Conservation (phyloP, 1,140 invertebrate genomes). For the Saccostrea echinata region DNA sequence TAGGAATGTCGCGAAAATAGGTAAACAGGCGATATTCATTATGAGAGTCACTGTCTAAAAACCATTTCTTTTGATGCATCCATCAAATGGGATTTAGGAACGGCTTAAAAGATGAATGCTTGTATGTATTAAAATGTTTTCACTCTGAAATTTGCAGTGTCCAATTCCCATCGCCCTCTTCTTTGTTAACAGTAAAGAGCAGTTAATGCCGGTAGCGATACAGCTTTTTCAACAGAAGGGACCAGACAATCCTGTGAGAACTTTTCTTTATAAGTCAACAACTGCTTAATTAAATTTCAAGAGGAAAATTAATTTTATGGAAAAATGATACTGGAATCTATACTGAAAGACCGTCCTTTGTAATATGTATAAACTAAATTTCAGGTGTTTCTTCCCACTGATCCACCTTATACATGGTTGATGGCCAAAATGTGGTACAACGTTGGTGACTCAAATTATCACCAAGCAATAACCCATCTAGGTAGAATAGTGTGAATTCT, state of each 20-base stretch:
- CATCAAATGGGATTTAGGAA: no score
- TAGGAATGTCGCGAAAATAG: no score
- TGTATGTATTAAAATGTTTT: no score
- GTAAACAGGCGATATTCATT: no score
- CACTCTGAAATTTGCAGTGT: neutral
- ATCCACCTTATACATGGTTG: constrained; percentile 80
- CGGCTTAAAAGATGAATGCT: no score
- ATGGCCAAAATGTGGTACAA: constrained; percentile 82
- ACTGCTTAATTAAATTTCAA: neutral
- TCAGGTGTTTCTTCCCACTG: constrained; percentile 80
- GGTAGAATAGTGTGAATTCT: no score
- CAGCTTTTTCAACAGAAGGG: constrained; percentile 77
- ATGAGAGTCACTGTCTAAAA: no score
- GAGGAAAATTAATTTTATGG: no score
- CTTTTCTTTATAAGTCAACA: neutral
- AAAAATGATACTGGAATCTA: neutral
- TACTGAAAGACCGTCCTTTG: neutral
- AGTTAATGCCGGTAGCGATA: constrained; percentile 79
- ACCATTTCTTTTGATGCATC: no score
- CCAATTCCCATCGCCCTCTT: constrained; percentile 78
- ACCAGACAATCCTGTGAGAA: constrained; percentile 77
- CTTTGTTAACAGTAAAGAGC: constrained; percentile 72
- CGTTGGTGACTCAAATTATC: constrained; percentile 79
- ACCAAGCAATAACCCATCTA: constrained; percentile 79
- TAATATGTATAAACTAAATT: neutral